These are phyloP conservation scores for Protodeltote pygarga DNA, from an alignment of 2,888 invertebrate species.

Conservation along the genomic window DNA sequence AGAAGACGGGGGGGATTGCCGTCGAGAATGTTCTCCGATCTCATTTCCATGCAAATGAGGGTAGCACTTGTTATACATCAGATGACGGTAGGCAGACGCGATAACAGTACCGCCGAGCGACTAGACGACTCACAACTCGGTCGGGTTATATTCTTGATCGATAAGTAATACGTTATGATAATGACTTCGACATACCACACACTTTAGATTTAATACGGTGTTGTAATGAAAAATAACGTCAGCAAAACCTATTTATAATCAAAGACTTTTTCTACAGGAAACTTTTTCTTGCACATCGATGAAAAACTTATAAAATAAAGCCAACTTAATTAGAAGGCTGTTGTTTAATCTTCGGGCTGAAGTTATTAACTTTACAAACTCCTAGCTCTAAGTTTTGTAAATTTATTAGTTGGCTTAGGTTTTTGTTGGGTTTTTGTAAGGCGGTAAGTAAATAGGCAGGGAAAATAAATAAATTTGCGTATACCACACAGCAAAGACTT, in stretches of 20 bases:
- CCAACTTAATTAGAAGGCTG: conserved; percentile 20
- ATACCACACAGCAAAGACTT: too few relatives aligned
- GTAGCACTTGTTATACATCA: conserved; percentile 72
- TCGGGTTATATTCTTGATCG: conserved; percentile 57
- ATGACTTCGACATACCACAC: conserved; percentile 45
- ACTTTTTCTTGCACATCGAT: conserved; percentile 9
- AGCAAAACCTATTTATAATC: conserved; percentile 1
- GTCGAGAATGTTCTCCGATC: conserved; percentile 78
- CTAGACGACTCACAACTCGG: conserved; percentile 46
- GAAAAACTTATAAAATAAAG: conserved; percentile 9
- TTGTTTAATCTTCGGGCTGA: conserved; percentile 14
- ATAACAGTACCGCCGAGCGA: conserved; percentile 47
- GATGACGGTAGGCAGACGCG: conserved; percentile 60
- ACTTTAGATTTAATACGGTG: conserved; percentile 32
- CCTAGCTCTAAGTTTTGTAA: conserved; percentile 14
- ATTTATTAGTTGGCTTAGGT: too few relatives aligned
- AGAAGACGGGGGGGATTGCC: conserved; percentile 73
- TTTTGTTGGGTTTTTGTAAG: conserved; percentile 12
- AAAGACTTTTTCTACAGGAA: background rate
- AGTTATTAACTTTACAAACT: conserved; percentile 16
- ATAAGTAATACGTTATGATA: conserved; percentile 59
- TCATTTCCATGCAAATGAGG: conserved; percentile 86
- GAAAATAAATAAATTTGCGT: too few relatives aligned
- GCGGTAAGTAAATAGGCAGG: too few relatives aligned
- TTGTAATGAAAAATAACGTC: conserved; percentile 24